These are phyloP conservation scores for Anomalospiza imberbis DNA, from an alignment of 2,797 vertebrate genomes.

Conservation along the genomic window DNA sequence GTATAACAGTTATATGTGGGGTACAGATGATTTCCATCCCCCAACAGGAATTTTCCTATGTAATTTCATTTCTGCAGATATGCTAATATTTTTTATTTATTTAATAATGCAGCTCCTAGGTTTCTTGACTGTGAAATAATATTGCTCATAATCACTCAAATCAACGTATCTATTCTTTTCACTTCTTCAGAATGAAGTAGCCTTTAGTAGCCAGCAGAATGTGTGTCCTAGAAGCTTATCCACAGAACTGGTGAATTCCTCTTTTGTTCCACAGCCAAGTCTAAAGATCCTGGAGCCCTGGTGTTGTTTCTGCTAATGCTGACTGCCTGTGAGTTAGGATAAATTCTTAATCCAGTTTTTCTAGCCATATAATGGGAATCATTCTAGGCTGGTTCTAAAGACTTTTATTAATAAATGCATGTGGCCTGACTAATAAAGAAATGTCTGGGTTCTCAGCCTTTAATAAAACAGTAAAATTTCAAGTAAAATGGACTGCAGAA, in stretches of 20 bases:
- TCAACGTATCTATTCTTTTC: neutral
- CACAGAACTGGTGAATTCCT: neutral
- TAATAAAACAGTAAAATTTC: neutral
- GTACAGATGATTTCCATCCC: neutral
- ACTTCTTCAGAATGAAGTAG: neutral
- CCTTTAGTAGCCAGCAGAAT: neutral
- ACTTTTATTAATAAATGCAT: neutral
- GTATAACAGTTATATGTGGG: fast-evolving
- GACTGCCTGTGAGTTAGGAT: neutral
- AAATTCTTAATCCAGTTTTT: neutral
- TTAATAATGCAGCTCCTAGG: neutral
- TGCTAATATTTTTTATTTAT: neutral
- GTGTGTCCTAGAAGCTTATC: neutral
- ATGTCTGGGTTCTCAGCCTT: neutral
- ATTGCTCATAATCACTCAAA: neutral
- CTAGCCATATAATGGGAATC: neutral
- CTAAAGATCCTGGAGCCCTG: neutral
- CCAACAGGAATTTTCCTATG: neutral
- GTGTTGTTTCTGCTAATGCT: neutral
- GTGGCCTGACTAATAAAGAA: neutral
- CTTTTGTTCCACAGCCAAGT: neutral
- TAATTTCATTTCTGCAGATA: neutral
- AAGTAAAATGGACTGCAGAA: neutral
- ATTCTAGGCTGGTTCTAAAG: neutral
- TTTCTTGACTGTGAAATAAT: neutral